Conservation (phyloP, 2,888 invertebrate genomes). For the Calliopum simillimum region DNA sequence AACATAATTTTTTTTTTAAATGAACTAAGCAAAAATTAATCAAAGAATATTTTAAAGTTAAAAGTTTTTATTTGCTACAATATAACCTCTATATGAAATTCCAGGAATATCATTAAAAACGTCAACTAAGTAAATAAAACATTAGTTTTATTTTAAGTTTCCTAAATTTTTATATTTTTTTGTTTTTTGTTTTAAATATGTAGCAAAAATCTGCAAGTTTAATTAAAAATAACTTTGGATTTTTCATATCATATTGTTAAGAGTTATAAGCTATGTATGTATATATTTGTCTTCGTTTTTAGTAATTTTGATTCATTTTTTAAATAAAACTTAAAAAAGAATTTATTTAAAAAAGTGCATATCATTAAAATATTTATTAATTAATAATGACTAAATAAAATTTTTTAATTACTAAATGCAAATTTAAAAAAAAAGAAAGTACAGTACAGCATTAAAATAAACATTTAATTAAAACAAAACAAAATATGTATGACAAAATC, state of each 20-base stretch:
- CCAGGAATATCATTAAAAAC: not conserved
- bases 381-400: constrained; percentile 22
- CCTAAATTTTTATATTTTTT: no score
- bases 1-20: constrained; percentile 34
- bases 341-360: constrained; percentile 39
- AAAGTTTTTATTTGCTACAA: constrained; percentile 9
- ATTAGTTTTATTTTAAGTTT: not conserved
- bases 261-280: not conserved
- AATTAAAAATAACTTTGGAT: constrained; percentile 6
- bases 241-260: not conserved
- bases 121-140: constrained; percentile 15
- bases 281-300: constrained; percentile 17
- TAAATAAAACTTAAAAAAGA: constrained; percentile 37
- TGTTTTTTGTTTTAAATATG: no score
- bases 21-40: constrained; percentile 34
- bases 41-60: no score
- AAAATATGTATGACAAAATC: no score
- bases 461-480: no score
- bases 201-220: not conserved
- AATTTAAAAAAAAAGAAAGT: not conserved
- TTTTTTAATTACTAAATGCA: constrained; percentile 6
- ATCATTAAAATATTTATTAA: constrained; percentile 37
- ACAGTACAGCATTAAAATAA: no score
- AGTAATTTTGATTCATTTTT: constrained; percentile 6
- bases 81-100: constrained; percentile 41